Evolutionary conservation across 2,113 vertebrate species (phyloP), one percentile per base, ranked within the genome.

Genomic region (Mola mola): DNA sequence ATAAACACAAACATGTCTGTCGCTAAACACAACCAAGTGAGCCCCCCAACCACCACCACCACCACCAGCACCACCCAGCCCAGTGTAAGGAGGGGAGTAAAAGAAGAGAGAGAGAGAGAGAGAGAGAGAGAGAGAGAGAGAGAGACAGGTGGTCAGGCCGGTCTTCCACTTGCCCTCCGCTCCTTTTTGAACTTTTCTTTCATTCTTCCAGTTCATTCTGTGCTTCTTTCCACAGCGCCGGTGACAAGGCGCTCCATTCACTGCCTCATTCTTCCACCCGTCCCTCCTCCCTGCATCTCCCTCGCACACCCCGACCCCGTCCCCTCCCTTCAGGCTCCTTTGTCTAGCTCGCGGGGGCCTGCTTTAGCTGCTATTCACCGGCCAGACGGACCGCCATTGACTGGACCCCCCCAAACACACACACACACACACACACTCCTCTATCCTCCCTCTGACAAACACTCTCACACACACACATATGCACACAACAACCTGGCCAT

Each of bases 351-450:
- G 64, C 81, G 87, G 90, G 92, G 92, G 88, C 87, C 90, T 92
- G 90, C 87, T 87, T 92, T 86, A 67, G 90, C 79, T 89, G 86
- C 93, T 94, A 97, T 98, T 97, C 95, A 96, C 88, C 87, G 90
- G 86, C 91, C 91, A 92, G 91, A 92, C 90, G 87, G 87, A 81
- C 82, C 52, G 74, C 91, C 89, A 92, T 92, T 93, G 90, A 92
- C 89, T 72, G 91, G 92, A 85, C 72, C 86, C 91, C 92, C 90
- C 78, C 74, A 82, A 53, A 76, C 58, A 13, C 66, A 64, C 82
- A 81, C 61, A 79, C 86, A 87, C 76, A 88, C 72, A 72, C 81
- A 86, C 81, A 78, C 67, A 85, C n/a, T n/a, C n/a, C n/a, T n/a
- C n/a, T n/a, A 13, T 36, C 33, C 33, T 15, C 66, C 63, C 82